A percentile compares a stretch with the other conserved stretches of the same genome.
Conservation (phyloP, 2,888 invertebrate species). For the Folsomia candida region DNA sequence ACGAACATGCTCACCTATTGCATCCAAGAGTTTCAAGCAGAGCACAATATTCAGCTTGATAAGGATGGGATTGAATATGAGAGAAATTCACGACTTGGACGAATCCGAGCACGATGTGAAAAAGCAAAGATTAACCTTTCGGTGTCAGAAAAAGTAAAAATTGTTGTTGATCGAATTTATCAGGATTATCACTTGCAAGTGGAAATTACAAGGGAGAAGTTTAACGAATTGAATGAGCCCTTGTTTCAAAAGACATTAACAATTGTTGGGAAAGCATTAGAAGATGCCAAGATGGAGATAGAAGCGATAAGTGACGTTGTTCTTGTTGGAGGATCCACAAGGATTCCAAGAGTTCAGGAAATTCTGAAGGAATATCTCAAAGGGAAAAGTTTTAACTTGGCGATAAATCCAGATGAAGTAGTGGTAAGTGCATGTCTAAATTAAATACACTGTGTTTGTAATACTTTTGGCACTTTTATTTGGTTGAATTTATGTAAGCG, state of each 20-base stretch:
- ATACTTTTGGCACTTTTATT: too few species aligned
- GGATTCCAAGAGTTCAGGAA: background rate
- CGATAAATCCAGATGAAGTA: background rate
- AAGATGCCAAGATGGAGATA: background rate
- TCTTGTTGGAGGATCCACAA: background rate
- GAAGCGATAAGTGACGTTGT: background rate
- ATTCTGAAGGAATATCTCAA: background rate
- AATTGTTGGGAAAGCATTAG: constrained; percentile 12
- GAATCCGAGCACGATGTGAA: constrained; percentile 26
- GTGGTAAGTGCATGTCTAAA: too few species aligned
- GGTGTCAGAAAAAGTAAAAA: background rate
- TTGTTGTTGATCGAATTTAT: constrained; percentile 12
- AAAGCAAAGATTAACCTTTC: constrained; percentile 16
- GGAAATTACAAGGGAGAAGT: constrained; percentile 13
- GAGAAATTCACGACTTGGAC: constrained; percentile 53
- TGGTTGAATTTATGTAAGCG: too few species aligned
- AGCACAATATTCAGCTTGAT: background rate
- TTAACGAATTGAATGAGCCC: constrained; percentile 21
- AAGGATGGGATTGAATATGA: background rate
- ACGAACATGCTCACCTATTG: constrained; percentile 22
- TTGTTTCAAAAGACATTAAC: constrained; percentile 14
- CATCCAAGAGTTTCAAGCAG: background rate
- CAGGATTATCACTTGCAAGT: constrained; percentile 17
- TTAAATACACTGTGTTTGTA: too few species aligned
- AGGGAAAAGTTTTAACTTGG: background rate